A percentile compares a stretch with the other conserved stretches of the same genome.
These are phyloP conservation scores for Plodia interpunctella DNA, from an alignment of 1,140 invertebrate genomes.

Conservation along the genomic window DNA sequence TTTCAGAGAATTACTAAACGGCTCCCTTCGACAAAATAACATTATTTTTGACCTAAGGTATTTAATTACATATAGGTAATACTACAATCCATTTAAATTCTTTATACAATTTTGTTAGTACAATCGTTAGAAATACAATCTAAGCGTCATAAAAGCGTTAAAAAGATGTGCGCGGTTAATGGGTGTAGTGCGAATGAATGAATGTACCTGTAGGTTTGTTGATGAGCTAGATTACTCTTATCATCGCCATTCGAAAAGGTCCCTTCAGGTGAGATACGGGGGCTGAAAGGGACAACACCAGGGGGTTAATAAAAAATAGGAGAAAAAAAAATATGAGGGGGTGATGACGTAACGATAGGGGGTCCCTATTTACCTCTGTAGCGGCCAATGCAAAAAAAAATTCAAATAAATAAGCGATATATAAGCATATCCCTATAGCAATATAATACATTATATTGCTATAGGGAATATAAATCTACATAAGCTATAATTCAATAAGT, in stretches of 20 bases:
- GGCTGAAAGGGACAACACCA: slow-evolving; percentile 74
- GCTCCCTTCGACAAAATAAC: too few relatives aligned
- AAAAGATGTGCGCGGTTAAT: slow-evolving; percentile 34
- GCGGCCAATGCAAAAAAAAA: slow-evolving; percentile 57
- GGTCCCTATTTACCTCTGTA: slow-evolving; percentile 63
- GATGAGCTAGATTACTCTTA: slow-evolving; percentile 84
- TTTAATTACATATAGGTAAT: too few relatives aligned
- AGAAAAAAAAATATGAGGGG: slow-evolving; percentile 34
- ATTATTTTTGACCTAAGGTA: too few relatives aligned
- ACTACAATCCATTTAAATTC: too few relatives aligned
- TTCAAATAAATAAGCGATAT: slow-evolving; percentile 45
- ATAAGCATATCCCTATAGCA: too few relatives aligned
- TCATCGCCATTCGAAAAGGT: slow-evolving; percentile 79
- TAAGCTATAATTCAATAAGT: too few relatives aligned
- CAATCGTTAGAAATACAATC: not conserved
- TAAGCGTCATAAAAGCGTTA: slow-evolving; percentile 20
- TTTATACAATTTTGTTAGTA: too few relatives aligned
- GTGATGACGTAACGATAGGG: slow-evolving; percentile 36
- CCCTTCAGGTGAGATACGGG: slow-evolving; percentile 74
- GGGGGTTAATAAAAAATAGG: slow-evolving; percentile 61
- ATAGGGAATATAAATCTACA: slow-evolving; percentile 5
- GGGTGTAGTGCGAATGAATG: slow-evolving; percentile 51
- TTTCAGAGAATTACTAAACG: too few relatives aligned
- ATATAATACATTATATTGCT: not conserved
- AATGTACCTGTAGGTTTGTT: slow-evolving; percentile 89